Evolutionary conservation across 1,140 invertebrate species (phyloP).

Genomic region (Diabrotica undecimpunctata): DNA sequence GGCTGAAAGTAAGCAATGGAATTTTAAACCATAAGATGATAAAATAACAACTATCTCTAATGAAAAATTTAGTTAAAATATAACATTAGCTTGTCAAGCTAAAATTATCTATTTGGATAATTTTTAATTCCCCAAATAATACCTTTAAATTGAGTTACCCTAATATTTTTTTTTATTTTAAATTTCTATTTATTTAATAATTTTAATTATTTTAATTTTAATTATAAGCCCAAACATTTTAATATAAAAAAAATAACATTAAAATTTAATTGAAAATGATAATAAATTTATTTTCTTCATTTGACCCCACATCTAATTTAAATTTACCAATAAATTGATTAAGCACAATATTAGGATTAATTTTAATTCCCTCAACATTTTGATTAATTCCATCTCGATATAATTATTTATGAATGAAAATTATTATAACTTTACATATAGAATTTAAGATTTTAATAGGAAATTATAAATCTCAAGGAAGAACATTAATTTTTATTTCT

Average conservation of each 20-base stretch:
- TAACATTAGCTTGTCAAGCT: constrained; percentile 57
- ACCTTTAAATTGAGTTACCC: constrained; percentile 51
- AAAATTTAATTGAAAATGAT: constrained; percentile 52
- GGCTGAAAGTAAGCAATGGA: constrained; percentile 60
- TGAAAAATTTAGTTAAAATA: constrained; percentile 52
- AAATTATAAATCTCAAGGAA: constrained; percentile 46
- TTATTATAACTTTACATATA: constrained; percentile 49
- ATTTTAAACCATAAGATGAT: constrained; percentile 54
- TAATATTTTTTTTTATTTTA: constrained; percentile 51
- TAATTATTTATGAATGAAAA: constrained; percentile 48
- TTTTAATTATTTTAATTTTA: constrained; percentile 49
- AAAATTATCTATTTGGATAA: constrained; percentile 53
- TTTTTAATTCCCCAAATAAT: constrained; percentile 56
- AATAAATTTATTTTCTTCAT: constrained; percentile 56
- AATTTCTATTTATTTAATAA: constrained; percentile 52
- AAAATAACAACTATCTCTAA: constrained; percentile 25
- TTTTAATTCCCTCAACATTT: constrained; percentile 49
- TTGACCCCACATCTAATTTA: constrained; percentile 51
- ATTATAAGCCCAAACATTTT: constrained; percentile 33
- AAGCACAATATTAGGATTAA: constrained; percentile 49
- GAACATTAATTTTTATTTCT: constrained; percentile 52
- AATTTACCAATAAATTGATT: constrained; percentile 55
- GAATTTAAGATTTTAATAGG: constrained; percentile 53
- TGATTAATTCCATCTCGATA: constrained; percentile 52
- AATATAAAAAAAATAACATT: constrained; percentile 41